Percentiles rank a stretch among this genome's conserved stretches.
These are phyloP conservation scores for Chrysocyon brachyurus DNA, from an alignment of 2,797 vertebrate species.

Conservation along the genomic window DNA sequence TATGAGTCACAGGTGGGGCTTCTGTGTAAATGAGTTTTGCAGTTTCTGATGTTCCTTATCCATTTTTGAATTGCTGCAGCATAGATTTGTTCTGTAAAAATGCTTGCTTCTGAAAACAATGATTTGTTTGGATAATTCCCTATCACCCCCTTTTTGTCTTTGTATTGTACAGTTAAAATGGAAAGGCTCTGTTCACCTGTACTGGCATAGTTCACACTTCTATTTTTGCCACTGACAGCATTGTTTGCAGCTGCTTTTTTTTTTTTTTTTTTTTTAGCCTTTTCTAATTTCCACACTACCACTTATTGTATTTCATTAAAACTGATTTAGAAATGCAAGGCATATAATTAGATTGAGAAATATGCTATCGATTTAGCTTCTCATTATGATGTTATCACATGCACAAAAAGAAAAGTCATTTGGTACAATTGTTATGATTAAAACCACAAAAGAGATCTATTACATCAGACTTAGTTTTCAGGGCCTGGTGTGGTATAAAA, in stretches of 20 bases:
- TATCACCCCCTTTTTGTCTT: not conserved
- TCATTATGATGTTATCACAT: constrained; percentile 88
- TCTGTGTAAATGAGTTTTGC: not conserved
- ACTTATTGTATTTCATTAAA: constrained; percentile 85
- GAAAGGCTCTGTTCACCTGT: constrained; percentile 54
- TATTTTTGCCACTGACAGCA: constrained; percentile 63
- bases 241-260: constrained; percentile 63
- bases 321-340: constrained; percentile 84
- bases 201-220: constrained; percentile 32
- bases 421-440: constrained; percentile 88
- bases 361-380: constrained; percentile 87
- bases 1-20: not conserved
- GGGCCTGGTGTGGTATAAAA: constrained; percentile 82
- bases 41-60: not conserved
- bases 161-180: constrained; percentile 15
- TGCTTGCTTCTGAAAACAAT: constrained; percentile 49
- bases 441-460: constrained; percentile 86
- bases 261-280: not conserved
- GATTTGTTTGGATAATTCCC: not conserved
- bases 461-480: constrained; percentile 82
- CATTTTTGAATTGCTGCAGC: constrained; percentile 12
- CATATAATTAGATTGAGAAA: constrained; percentile 87
- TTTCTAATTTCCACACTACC: constrained; percentile 79
- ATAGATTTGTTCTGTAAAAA: not conserved
- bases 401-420: constrained; percentile 86